Conservation (phyloP, 30 jellyfish, hydroid and myxozoan species). For the Hydractinia echinata region DNA sequence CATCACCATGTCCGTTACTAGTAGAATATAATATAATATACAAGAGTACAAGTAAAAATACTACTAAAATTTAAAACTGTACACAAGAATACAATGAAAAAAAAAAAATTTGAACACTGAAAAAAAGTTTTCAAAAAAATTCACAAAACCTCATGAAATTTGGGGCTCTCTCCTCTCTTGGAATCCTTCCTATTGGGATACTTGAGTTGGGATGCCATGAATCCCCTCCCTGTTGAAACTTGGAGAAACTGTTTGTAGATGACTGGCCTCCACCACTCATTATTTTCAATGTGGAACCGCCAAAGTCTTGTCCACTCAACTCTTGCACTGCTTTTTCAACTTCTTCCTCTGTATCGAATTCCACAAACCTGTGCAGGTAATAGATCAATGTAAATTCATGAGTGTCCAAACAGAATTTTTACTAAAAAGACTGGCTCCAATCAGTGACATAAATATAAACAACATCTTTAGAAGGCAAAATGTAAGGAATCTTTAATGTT, state of each 20-base stretch:
- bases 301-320: conserved; percentile 50
- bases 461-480: background rate
- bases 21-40: background rate
- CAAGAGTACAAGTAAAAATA: too few relatives aligned
- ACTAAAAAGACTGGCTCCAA: too few relatives aligned
- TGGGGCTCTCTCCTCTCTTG: conserved; percentile 20
- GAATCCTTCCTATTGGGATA: conserved; percentile 29
- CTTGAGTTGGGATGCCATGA: background rate
- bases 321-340: conserved; percentile 56
- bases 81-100: too few relatives aligned
- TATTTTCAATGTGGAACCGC: conserved; percentile 58
- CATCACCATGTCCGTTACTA: background rate
- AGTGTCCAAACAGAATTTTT: too few relatives aligned
- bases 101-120: too few relatives aligned
- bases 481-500: background rate
- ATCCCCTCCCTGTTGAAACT: background rate
- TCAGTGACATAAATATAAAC: too few relatives aligned
- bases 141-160: background rate
- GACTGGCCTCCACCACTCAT: conserved; percentile 32
- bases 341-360: conserved; percentile 44
- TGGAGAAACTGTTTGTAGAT: background rate
- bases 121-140: too few relatives aligned
- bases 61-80: too few relatives aligned
- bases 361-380: conserved; percentile 44
- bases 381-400: background rate